phyloP scores from a whole-genome alignment of 1,140 invertebrate species.

The Nephila pilipes region DNA sequence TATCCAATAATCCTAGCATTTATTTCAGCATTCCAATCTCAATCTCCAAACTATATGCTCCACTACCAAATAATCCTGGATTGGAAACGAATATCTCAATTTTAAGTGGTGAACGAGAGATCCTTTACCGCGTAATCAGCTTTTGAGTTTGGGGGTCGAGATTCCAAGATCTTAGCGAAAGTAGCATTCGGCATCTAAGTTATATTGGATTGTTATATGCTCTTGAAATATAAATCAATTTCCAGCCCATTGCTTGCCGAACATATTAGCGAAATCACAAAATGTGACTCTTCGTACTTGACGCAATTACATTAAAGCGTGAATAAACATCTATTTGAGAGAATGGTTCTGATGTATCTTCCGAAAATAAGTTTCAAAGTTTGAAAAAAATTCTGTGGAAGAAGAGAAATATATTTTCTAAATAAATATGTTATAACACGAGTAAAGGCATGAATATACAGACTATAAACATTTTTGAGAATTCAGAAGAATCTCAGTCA shows the following conservation, averaged over 20 bases:
- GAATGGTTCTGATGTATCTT: too few relatives aligned
- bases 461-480: neutral
- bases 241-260: neutral
- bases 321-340: neutral
- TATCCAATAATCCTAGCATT: neutral
- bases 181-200: neutral
- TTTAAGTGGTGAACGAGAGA: neutral
- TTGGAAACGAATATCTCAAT: neutral
- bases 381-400: neutral
- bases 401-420: too few relatives aligned
- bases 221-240: neutral
- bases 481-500: neutral
- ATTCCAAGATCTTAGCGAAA: neutral
- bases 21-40: conserved; percentile 16
- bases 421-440: neutral
- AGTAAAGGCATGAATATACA: neutral
- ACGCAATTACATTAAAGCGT: neutral
- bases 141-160: neutral
- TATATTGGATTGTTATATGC: neutral
- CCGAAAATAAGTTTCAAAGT: neutral
- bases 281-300: neutral
- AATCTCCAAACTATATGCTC: neutral
- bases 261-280: neutral
- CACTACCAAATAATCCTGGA: neutral
- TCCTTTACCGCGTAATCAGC: neutral